Evolutionary conservation across 2,113 vertebrate species (phyloP).

Genomic region (Pleuronectes platessa): DNA sequence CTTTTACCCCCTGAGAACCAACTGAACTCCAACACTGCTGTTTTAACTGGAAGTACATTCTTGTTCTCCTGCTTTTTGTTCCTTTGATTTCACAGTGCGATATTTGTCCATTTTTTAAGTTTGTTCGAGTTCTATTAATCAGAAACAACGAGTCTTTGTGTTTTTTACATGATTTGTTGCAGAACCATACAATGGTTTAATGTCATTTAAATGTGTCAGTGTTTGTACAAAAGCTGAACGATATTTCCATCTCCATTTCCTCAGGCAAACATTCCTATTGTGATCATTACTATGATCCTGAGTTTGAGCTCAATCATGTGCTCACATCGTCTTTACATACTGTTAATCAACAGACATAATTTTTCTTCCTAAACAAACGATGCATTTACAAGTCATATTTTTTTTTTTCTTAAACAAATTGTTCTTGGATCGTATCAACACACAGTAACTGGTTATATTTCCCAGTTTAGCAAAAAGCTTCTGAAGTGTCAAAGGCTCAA

Average conservation of each 20-base stretch:
- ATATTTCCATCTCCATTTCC: neutral
- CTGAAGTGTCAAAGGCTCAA: slow-evolving; percentile 34
- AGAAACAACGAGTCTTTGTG: slow-evolving; percentile 33
- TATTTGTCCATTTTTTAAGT: slow-evolving; percentile 9
- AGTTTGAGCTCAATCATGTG: slow-evolving; percentile 5
- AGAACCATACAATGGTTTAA: slow-evolving; percentile 22
- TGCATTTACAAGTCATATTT: slow-evolving; percentile 23
- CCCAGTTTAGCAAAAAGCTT: slow-evolving; percentile 53
- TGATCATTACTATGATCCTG: slow-evolving; percentile 13
- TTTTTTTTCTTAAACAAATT: neutral
- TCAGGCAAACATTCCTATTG: slow-evolving; percentile 34
- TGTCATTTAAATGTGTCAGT: slow-evolving; percentile 43
- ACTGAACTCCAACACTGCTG: no score
- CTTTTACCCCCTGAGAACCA: no score
- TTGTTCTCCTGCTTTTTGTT: neutral
- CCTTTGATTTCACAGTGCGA: slow-evolving; percentile 16
- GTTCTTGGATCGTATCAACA: slow-evolving; percentile 49
- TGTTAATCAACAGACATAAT: slow-evolving; percentile 14
- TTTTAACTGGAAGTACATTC: neutral
- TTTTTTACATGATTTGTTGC: slow-evolving; percentile 27
- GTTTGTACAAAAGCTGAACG: slow-evolving; percentile 9
- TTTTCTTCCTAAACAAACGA: slow-evolving; percentile 19
- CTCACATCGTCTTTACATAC: slow-evolving; percentile 21
- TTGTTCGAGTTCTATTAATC: slow-evolving; percentile 25
- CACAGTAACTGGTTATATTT: slow-evolving; percentile 54